Base-by-base conservation (phyloP, 2,797 vertebrate genomes). In the Oreonectes daqikongensis region DNA sequence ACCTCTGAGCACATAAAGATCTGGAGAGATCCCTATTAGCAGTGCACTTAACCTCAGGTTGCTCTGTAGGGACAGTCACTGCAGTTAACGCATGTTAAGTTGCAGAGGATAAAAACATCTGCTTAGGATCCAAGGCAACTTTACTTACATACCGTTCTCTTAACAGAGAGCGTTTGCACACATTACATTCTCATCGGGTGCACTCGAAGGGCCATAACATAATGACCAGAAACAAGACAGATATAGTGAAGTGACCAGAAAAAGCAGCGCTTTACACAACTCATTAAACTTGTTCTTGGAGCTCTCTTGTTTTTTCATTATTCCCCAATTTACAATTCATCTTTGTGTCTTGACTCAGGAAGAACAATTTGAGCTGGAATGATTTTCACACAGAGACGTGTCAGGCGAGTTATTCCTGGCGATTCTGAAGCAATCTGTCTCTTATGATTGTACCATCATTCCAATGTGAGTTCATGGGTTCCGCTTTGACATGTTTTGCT, bases 401-500 rank as follows among this genome's bases (percentile, higher is more conserved):
- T 59, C 53, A 69, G 18, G 46, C 60, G 22, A 52, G 65, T 69
- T 77, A 77, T 77, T 77, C 66, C 55, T 61, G 55, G 55, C 5
- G 22, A 77, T 77, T 77, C 30, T 26, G 30, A 61, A 52, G 30
- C 55, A 50, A 63, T 77, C 67, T 61, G 75, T 77, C 75, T 53
- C 59, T 0, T 24, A 50, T 77, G 75, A 77, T 77, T 69, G 75
- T 77, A 50, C 66, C 66, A 69, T 77, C 75, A 69, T 77, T 69
- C 75, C 75, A 69, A 61, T 77, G 66, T 30, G 57, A 69, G 66
- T 77, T 60, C 67, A 69, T 63, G 75, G 50, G 30, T 63, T 77
- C 57, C 44, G 61, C 57, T 69, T 69, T 77, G 75, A 77, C 75
- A 77, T 77, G 75, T 77, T 69, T 77, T 67, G 46, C 75, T 69